Base-by-base conservation (phyloP, 2,797 vertebrate genomes). In the Bovichtus variegatus region DNA sequence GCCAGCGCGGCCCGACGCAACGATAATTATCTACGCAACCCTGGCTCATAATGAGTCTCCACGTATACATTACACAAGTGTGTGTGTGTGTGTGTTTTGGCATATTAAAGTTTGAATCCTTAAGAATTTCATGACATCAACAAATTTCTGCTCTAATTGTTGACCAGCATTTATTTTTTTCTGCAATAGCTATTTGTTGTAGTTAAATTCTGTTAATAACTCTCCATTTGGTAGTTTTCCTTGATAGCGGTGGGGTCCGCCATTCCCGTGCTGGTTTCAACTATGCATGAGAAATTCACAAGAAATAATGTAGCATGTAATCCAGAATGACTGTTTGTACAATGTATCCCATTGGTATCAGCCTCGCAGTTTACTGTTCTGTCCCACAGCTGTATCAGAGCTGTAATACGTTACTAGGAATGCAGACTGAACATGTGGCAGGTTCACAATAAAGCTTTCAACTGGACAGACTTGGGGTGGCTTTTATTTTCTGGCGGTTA, bases 11-110 rank as follows among this genome's bases (percentile, higher is more conserved):
- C 71, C 87, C 38, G 4, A 54, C 70, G 62, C 81, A 84, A 76
- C 84, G 82, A 69, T 87, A 90, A 91, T 89, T 89, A 86, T 87
- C 88, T 72, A 61, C 53, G 71, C 68, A 83, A 86, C 87, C 51
- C 49, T 19, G 9, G 55, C 81, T 89, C 82, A 77, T 85, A 84
- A 89, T 74, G 62, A 80, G 78, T 60, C 83, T 85, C 81, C 54
- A 3, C 12, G 4, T 53, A 76, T 44, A 70, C 4, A 19, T 61
- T 44, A 34, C 31, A 34, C 31, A 34, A 9, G 0, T 21, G 10
- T 38, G 18, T 58, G 49, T 58, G 18, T 58, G 23, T 68, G 46
- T 62, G 15, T 65, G 63, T 51, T 46, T 46, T 8, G 5, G 27
- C 40, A 47, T 9, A 46, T 78, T n/a, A 40, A 38, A 53, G 2